Base-by-base conservation (phyloP, 2,888 invertebrate genomes). In the Trachelus troglodyta region DNA sequence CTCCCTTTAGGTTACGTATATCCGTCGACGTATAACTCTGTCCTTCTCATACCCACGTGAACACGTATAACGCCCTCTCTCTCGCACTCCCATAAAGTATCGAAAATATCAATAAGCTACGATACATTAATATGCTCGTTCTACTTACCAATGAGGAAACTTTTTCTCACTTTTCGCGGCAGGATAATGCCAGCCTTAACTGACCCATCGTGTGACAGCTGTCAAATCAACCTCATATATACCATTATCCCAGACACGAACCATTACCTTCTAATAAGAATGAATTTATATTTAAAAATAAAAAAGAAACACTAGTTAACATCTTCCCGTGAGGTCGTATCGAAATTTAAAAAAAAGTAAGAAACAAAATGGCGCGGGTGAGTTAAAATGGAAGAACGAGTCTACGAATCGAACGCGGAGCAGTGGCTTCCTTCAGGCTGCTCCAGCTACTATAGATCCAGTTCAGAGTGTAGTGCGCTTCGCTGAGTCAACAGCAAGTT, bases 401-500 rank as follows among this genome's bases (percentile, higher is more conserved):
- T 56, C 56, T 56, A 56, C 56, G 56, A 56, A 56, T 56, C 56
- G 56, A 56, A 56, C 56, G 56, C 56, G 56, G 56, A 56, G 56
- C 56, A 56, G 23, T 9, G 56, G 56, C 56, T 56, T 9, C 56
- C 56, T 56, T 56, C 23, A 2, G 56, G 56, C 23, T 56, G 56
- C 56, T 56, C 56, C 4, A 56, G 56, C 23, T 23, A 23, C 56
- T 56, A 56, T 56, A 9, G 23, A 56, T 23, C 23, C 56, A 23
- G 56, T 23, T 23, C 56, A 23, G 71, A 71, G 31, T 33, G 71
- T 31, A 71, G 71, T 12, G 71, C 71, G 71, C 71, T 71, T 71
- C 71, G 71, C 71, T 31, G 71, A 71, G 31, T 71, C 71, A 71
- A 12, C 71, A 9, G 71, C 71, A 71, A 71, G 71, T 71, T 71